Evolutionary conservation across 1,140 invertebrate genomes (phyloP), one percentile per base, ranked within the genome.

Genomic region (Scaptomyza graminum): DNA sequence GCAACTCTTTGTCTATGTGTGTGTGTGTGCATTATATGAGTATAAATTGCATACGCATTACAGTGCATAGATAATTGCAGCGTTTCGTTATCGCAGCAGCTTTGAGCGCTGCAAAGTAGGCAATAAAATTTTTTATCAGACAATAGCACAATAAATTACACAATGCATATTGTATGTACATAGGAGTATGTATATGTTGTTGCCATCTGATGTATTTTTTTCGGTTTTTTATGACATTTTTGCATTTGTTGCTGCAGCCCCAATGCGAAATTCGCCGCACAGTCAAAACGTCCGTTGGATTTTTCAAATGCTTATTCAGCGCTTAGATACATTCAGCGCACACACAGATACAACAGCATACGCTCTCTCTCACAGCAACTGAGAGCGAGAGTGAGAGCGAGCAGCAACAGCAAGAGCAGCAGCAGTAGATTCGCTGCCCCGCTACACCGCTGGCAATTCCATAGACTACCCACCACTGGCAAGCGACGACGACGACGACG

Each of bases 71-170:
- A 81, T 81, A 82, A 83, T 78, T 65, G 70, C 79, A 46, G 49
- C 72, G 43, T 66, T 77, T 71, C 68, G 73, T 73, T 69, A 81
- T 74, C 74, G 60, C 60, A 54, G 41, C 64, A 43, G 69, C 64
- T 57, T 67, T 28, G 63, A 61, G 77, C 82, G 52, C 80, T 66
- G 59, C 59, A 85, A 84, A 81, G 80, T 84, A 84, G 80, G 80
- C 80, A 85, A 84, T 74, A 56, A 64, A 52, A 34, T 50, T 73
- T 73, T 60, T 64, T 50, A 37, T 63, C 56, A 64, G 11, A 68
- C 57, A 50, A 56, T 25, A 11, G 15, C 50, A 31, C 31, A 47
- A 37, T 41, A 65, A 47, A 64, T 55, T 28, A 31, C 47, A 28
- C 31, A 37, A 25, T 12, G 7, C 39, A 59, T 5, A 9, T 9